Evolutionary conservation across 2,113 vertebrate species (phyloP).

Genomic region (Apaloderma vittatum): DNA sequence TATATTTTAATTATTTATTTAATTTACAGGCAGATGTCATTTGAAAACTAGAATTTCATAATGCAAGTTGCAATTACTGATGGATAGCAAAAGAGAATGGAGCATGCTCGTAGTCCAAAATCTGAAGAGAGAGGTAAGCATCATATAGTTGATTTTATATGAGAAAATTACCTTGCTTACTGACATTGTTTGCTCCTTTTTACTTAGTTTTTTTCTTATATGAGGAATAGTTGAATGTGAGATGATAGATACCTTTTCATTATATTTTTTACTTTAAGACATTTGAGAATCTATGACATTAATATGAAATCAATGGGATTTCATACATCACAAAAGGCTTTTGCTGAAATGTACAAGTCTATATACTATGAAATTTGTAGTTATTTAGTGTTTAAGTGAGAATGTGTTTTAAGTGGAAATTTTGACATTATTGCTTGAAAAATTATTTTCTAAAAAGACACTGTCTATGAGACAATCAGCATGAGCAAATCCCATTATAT

Average conservation of each 20-base stretch:
- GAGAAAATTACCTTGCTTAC: not conserved
- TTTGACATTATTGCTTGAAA: not conserved
- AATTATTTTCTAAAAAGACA: not conserved
- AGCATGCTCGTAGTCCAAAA: not conserved
- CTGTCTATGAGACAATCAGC: not conserved
- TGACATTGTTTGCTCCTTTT: not conserved
- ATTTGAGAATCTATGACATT: not conserved
- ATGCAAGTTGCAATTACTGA: not conserved
- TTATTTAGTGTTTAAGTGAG: not conserved
- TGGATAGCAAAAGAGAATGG: not conserved
- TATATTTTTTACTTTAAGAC: not conserved
- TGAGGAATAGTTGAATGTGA: not conserved
- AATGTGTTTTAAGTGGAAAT: not conserved
- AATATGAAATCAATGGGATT: not conserved
- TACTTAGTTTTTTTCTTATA: not conserved
- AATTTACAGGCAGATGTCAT: not conserved
- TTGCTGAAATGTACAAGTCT: not conserved
- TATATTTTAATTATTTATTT: no score
- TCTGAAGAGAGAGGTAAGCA: not conserved
- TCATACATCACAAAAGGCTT: not conserved
- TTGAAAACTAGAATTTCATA: not conserved
- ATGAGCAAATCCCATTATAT: not conserved
- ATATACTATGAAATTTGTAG: not conserved
- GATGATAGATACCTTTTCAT: not conserved
- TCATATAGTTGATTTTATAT: not conserved